Evolutionary conservation across 1,140 invertebrate species (phyloP), one percentile per base, ranked within the genome.

Genomic region (Drosophila tristis): DNA sequence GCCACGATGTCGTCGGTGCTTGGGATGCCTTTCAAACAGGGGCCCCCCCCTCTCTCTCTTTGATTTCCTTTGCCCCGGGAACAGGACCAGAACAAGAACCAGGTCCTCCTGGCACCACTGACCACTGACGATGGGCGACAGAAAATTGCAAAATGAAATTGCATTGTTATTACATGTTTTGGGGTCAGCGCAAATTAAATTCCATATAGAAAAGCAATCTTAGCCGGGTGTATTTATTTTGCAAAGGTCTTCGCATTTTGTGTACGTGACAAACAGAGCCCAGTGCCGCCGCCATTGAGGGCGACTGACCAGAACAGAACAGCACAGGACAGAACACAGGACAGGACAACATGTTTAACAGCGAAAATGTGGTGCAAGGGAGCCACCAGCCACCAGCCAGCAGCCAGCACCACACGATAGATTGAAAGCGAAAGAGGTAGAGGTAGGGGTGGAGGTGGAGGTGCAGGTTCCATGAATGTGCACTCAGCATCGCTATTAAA

Each of bases 151-250:
- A 84, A 39, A 81, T 74, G 75, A 91, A 91, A 91, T 91, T 91
- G 90, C 85, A 74, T 78, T 82, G 80, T 91, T 91, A 91, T 91
- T 91, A 84, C 89, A 90, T 91, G 90, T 91, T 90, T 90, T 81
- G 79, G 81, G 35, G 71, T 66, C 67, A 90, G 85, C 74, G 90
- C 75, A 91, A 91, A 91, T 91, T 91, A 91, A 91, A 91, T 91
- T 91, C 89, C 90, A 82, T 89, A 86, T 87, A 87, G 85, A 84
- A 91, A 91, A 91, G 89, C 84, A 91, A 91, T 91, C 89, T 86
- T 74, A 60, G 62, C 55, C 66, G 61, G 63, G 75, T 86, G 81
- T 86, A 86, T 89, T 86, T 86, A 89, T 86, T 86, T 86, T 86
- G 70, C 70, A 71, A 82, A 66, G 35, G 35, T 39, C 35, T 39